Evolutionary conservation across 2,797 vertebrate species (phyloP).

Genomic region (Propithecus perrieri): DNA sequence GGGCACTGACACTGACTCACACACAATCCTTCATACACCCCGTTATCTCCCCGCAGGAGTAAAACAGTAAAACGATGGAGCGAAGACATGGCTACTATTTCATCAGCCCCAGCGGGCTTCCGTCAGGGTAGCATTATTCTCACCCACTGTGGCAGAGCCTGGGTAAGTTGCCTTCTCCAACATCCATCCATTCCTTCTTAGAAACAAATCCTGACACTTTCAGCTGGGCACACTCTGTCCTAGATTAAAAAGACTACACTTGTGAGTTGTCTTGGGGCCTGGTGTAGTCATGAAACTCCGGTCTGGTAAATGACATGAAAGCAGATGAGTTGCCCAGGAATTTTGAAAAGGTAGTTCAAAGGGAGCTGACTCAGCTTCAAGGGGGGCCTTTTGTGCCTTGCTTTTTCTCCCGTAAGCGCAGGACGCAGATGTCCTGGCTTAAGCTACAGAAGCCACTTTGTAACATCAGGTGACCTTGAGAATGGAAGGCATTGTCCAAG

Average conservation of each 20-base stretch:
- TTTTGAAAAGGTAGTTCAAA: background rate
- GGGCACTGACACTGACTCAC: background rate
- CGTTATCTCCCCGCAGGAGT: background rate
- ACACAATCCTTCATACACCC: fast-evolving
- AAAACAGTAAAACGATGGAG: background rate
- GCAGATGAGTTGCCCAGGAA: background rate
- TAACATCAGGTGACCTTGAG: background rate
- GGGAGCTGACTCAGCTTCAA: background rate
- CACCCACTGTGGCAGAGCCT: background rate
- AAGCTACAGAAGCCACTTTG: background rate
- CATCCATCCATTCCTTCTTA: background rate
- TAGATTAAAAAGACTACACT: background rate
- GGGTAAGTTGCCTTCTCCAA: background rate
- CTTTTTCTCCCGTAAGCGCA: background rate
- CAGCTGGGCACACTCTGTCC: background rate
- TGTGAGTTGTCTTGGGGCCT: background rate
- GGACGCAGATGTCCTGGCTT: background rate
- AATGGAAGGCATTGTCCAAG: background rate
- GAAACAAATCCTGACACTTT: background rate
- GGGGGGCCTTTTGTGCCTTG: background rate
- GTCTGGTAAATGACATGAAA: background rate
- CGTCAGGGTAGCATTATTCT: background rate
- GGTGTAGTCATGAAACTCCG: background rate
- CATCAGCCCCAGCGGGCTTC: background rate
- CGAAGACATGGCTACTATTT: background rate